Conservation (phyloP, 2,113 vertebrate genomes). For the Pipa parva region DNA sequence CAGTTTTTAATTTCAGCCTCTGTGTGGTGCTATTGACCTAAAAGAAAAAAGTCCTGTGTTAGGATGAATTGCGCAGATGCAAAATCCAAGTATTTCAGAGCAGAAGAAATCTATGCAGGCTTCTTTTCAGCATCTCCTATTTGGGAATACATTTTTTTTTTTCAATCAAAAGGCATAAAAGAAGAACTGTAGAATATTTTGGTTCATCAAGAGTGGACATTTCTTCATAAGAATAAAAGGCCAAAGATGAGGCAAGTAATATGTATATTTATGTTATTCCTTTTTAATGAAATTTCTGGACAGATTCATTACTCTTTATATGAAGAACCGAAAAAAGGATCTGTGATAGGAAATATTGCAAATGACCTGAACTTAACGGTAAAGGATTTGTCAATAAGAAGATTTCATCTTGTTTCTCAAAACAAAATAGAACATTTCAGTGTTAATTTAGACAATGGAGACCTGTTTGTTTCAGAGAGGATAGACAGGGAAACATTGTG, state of each 20-base stretch:
- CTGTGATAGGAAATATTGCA: constrained; percentile 66
- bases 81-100: not conserved
- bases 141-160: not conserved
- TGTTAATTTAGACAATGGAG: constrained; percentile 58
- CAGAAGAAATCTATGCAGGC: not conserved
- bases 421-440: constrained; percentile 61
- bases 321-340: constrained; percentile 65
- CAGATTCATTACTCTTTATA: constrained; percentile 65
- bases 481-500: constrained; percentile 69
- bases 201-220: not conserved
- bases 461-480: constrained; percentile 63
- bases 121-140: not conserved
- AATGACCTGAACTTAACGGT: constrained; percentile 61
- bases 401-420: constrained; percentile 59
- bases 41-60: too few species aligned
- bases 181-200: not conserved
- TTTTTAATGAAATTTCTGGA: constrained; percentile 46
- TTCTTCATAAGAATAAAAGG: not conserved
- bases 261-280: constrained; percentile 58
- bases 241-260: constrained; percentile 49
- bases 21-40: too few species aligned
- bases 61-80: not conserved
- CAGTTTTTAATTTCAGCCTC: too few species aligned
- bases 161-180: not conserved
- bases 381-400: constrained; percentile 52